These are phyloP conservation scores for Acheta domesticus DNA, from an alignment of 2,888 invertebrate genomes.

Conservation along the genomic window DNA sequence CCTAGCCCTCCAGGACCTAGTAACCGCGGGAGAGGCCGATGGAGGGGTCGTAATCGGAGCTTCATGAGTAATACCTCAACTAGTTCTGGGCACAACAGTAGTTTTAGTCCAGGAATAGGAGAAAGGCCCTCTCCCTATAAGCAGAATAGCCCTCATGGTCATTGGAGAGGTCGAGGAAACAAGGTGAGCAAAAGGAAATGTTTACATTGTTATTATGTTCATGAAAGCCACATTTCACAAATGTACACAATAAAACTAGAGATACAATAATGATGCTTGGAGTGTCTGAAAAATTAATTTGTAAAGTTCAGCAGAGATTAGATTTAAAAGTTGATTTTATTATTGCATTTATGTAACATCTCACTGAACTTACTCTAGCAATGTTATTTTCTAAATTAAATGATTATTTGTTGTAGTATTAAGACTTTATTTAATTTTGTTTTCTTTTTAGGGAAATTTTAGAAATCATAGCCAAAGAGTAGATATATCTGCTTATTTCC, in stretches of 20 bases:
- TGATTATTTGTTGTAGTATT: background rate
- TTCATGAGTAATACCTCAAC: slow-evolving; percentile 19
- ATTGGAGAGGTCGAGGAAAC: background rate
- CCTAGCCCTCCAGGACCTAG: slow-evolving; percentile 30
- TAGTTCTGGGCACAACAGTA: slow-evolving; percentile 22
- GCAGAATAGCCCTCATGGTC: background rate
- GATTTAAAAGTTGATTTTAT: too few species aligned
- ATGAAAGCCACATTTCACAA: too few species aligned
- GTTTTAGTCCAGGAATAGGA: background rate
- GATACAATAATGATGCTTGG: too few species aligned
- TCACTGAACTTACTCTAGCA: too few species aligned
- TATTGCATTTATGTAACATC: too few species aligned
- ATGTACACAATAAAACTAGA: too few species aligned
- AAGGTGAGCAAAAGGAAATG: background rate
- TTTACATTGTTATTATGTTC: too few species aligned
- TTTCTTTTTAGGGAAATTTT: slow-evolving; percentile 26
- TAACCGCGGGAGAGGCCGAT: slow-evolving; percentile 26
- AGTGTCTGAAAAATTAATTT: too few species aligned
- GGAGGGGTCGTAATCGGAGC: slow-evolving; percentile 26
- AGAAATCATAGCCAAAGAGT: slow-evolving; percentile 24
- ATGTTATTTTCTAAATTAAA: background rate
- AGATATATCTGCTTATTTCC: slow-evolving; percentile 34
- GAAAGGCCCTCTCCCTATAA: slow-evolving; percentile 6
- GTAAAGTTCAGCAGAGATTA: too few species aligned
- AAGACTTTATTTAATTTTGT: slow-evolving; percentile 20